A percentile compares a stretch with the other conserved stretches of the same genome.
These are phyloP conservation scores for Pyrocephalus nanus DNA, from an alignment of 2,797 vertebrate species.

Conservation along the genomic window DNA sequence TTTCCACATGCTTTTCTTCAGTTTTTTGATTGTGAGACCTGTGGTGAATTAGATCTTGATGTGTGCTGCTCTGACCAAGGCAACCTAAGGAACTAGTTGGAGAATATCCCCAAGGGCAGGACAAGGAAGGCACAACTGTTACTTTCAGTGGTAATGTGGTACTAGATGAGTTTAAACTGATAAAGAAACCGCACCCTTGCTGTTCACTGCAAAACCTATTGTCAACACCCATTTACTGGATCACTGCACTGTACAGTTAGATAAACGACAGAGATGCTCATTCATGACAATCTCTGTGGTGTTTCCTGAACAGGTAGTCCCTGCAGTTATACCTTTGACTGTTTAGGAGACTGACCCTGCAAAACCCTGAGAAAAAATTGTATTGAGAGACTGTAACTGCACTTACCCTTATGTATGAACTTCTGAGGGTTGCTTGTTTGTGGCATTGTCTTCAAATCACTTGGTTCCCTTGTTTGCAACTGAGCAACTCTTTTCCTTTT, in stretches of 20 bases:
- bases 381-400: background rate
- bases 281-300: background rate
- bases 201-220: conserved; percentile 6
- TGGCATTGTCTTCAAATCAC: background rate
- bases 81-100: background rate
- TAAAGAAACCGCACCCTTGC: background rate
- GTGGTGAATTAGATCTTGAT: background rate
- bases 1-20: background rate
- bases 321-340: background rate
- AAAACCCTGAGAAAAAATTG: background rate
- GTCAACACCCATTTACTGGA: conserved; percentile 16
- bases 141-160: background rate
- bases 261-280: background rate
- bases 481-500: background rate
- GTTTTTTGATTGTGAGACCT: background rate
- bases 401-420: background rate
- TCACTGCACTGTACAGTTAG: background rate
- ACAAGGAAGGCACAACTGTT: background rate
- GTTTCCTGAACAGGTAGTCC: background rate
- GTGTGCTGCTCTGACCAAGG: background rate
- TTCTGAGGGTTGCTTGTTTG: background rate
- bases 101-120: background rate
- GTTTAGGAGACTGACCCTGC: background rate
- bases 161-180: background rate
- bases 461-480: background rate